Evolutionary conservation across 2,113 vertebrate genomes (phyloP), one percentile per base, ranked within the genome.

Genomic region (Pachypanchax playfairii): DNA sequence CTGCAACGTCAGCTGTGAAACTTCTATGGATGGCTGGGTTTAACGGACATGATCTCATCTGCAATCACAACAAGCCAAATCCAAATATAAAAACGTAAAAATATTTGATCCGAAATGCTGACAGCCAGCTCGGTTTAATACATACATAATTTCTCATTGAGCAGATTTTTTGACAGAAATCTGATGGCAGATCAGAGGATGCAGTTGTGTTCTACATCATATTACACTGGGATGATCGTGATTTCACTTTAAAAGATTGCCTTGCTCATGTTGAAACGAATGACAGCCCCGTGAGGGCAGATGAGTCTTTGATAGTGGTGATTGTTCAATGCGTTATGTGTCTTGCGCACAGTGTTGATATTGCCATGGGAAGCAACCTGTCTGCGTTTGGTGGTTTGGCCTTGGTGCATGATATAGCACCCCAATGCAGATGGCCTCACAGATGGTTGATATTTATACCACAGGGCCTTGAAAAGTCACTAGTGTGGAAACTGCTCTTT

Each of bases 391-490:
- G 88, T 88, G 85, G 66, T 75, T 85, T 88, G 87, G 88, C 87
- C 84, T 89, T 87, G 81, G 75, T 74, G 83, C 63, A 76, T 87
- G 88, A 88, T 87, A 52, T 77, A 90, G 88, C 87, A 83, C 76
- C 82, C 70, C 74, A 77, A 89, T 91, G 88, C 90, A 92, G 91
- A 92, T 92, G 90, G 91, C 74, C 79, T 88, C 88, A 71, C 91
- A 92, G 91, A 92, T 92, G 91, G 91, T 72, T 87, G 81, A 88
- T 91, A 91, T 91, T 90, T 89, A 91, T 88, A 90, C 87, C 83
- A 76, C 60, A 29, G 84, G 84, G 84, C 85, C 84, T 87, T 77
- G 79, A 86, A 80, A 90, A 91, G 83, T 80, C 87, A 89, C 75
- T 13, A 73, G 74, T 66, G 87, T 88, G 85, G 86, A 91, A 90